Conservation (phyloP, 2,888 invertebrate species). For the Schizotus pectinicornis region DNA sequence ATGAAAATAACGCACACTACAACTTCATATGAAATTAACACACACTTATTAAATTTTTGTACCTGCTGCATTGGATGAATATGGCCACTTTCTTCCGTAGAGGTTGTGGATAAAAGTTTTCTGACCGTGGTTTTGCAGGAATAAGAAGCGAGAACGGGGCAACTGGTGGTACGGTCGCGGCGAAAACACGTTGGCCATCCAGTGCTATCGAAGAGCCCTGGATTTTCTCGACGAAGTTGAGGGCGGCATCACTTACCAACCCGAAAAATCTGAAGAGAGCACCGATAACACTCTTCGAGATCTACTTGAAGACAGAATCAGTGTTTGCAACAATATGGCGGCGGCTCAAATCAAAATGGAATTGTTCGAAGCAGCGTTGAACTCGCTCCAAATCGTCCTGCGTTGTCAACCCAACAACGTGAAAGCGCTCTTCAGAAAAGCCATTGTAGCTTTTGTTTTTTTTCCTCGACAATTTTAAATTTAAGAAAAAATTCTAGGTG, state of each 20-base stretch:
- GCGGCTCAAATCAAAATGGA: constrained; percentile 90
- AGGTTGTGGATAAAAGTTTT: too few relatives aligned
- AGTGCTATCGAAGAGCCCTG: constrained; percentile 84
- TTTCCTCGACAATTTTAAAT: neutral
- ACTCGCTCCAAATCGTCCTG: constrained; percentile 83
- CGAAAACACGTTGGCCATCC: constrained; percentile 82
- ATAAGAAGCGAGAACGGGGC: constrained; percentile 81
- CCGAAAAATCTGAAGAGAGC: constrained; percentile 59
- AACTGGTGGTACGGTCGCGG: constrained; percentile 90
- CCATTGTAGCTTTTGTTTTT: constrained; percentile 61
- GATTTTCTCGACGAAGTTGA: constrained; percentile 80
- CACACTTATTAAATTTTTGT: too few relatives aligned
- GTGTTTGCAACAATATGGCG: constrained; percentile 91
- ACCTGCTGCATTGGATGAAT: too few relatives aligned
- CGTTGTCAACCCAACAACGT: constrained; percentile 86
- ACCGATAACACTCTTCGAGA: constrained; percentile 68
- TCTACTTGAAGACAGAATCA: constrained; percentile 79
- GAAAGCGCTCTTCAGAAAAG: constrained; percentile 89
- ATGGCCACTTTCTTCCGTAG: too few relatives aligned
- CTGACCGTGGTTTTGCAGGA: constrained; percentile 57
- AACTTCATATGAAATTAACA: too few relatives aligned
- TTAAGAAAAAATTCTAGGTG: constrained; percentile 60
- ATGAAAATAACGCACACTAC: too few relatives aligned
- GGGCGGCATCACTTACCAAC: constrained; percentile 67
- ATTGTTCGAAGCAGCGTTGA: constrained; percentile 83